Evolutionary conservation across 1,140 invertebrate genomes (phyloP).

Genomic region (Drosophila azteca): DNA sequence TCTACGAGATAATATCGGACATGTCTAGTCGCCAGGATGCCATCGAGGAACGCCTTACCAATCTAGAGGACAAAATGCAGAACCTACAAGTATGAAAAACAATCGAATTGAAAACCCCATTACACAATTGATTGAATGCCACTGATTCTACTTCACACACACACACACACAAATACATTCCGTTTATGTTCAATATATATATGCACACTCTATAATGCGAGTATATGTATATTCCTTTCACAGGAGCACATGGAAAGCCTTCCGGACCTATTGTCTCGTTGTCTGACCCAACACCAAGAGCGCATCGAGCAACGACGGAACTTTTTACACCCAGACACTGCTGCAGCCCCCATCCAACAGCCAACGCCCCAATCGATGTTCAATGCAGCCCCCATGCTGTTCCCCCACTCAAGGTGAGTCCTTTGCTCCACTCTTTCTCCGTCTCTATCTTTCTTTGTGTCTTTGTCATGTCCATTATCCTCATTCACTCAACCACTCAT

Average conservation of each 20-base stretch:
- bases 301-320: conserved; percentile 90
- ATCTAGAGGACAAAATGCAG: conserved; percentile 94
- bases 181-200: background rate
- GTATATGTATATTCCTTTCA: background rate
- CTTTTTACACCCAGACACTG: conserved; percentile 93
- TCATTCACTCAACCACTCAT: conserved; percentile 28
- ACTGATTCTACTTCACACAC: too few species aligned
- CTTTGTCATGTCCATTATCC: conserved; percentile 42
- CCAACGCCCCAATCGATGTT: conserved; percentile 82
- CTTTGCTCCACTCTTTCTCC: background rate
- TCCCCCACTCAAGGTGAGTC: conserved; percentile 84
- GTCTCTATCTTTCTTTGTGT: conserved; percentile 5
- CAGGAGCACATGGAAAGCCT: conserved; percentile 88
- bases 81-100: conserved; percentile 86
- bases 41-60: conserved; percentile 93
- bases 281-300: conserved; percentile 88
- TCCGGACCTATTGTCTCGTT: conserved; percentile 91
- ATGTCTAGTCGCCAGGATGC: conserved; percentile 96
- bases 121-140: background rate
- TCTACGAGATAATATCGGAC: conserved; percentile 98
- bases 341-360: conserved; percentile 85
- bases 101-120: background rate
- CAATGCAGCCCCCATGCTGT: conserved; percentile 82
- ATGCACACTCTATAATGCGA: too few species aligned
- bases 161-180: background rate